Base-by-base conservation (phyloP, 2,888 invertebrate species). In the Acleris literana region DNA sequence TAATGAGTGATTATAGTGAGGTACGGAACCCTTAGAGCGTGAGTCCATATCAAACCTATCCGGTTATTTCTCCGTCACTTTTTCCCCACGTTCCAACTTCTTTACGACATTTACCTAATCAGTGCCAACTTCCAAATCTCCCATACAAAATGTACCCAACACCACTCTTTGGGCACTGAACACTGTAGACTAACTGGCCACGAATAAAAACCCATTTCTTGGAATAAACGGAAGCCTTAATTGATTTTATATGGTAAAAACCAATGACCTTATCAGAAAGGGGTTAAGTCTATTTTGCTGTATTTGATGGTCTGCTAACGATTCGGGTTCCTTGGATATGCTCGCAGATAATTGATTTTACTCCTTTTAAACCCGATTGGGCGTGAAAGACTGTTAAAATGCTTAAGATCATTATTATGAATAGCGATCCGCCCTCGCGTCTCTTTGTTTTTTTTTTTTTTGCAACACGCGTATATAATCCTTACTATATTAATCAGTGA, bases 311-410 rank as follows among this genome's bases (percentile, higher is more conserved):
- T 29, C 20, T 20, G 20, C 48, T n/a, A 58, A 55, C 49, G 49
- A 18, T 53, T 57, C 55, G 55, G 65, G 51, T 29, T 22, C 44
- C 18, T 9, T 17, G n/a, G 64, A 49, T 60, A 65, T 65, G 65
- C 49, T 16, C n/a, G 43, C 51, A 49, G 60, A 44, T 64, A 65
- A 65, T 65, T 60, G 65, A 65, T 65, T 65, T 60, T 48, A n/a
- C 57, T 60, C 49, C 65, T 44, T 20, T 49, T 25, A 60, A 55
- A 13, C 44, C 55, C n/a, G 60, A 29, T 18, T 44, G 44, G 49
- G 60, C 39, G 54, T 60, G 60, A 60, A 60, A 60, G 9, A 20
- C 29, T 22, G 22, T 64, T 58, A 22, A 22, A n/a, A 43, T 43
- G 4, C 3, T 49, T n/a, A 5, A 55, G 55, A 43, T 16, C 6